Percentiles rank a stretch among this genome's conserved stretches.
phyloP scores from a whole-genome alignment of 2,888 invertebrate species.

The Beris chalybata region DNA sequence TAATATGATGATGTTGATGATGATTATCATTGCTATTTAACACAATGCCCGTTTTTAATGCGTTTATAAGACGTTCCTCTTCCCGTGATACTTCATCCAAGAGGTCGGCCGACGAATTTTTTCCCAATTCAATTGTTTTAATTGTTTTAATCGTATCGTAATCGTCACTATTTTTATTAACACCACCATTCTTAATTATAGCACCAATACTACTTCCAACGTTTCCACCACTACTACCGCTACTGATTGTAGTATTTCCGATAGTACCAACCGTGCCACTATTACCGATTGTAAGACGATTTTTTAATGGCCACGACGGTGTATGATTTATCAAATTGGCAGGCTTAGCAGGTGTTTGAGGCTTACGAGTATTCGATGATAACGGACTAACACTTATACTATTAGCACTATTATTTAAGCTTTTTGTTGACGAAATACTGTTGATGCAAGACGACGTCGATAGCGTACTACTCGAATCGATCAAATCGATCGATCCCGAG shows the following conservation, averaged over 20 bases:
- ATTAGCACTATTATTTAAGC: conserved; percentile 31
- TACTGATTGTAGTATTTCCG: conserved; percentile 18
- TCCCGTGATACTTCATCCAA: conserved; percentile 77
- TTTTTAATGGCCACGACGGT: conserved; percentile 66
- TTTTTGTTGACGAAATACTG: conserved; percentile 25
- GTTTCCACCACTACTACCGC: not conserved
- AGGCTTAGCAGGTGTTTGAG: conserved; percentile 45
- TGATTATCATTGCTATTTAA: conserved; percentile 58
- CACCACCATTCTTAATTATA: conserved; percentile 34
- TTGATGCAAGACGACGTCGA: conserved; percentile 38
- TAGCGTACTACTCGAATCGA: conserved; percentile 36
- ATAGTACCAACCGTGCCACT: conserved; percentile 34
- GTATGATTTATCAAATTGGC: conserved; percentile 46
- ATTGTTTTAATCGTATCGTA: conserved; percentile 28
- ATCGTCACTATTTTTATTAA: conserved; percentile 29
- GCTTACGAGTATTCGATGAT: conserved; percentile 37
- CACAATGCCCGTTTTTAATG: conserved; percentile 72
- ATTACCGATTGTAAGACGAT: conserved; percentile 45
- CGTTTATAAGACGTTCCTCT: conserved; percentile 77
- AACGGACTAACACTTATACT: conserved; percentile 31
- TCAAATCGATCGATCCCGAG: conserved; percentile 21
- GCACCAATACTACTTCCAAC: conserved; percentile 19
- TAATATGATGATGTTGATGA: conserved; percentile 34
- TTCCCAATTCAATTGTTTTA: conserved; percentile 31
- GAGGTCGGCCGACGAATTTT: conserved; percentile 49